These are phyloP conservation scores for Sminthopsis crassicaudata DNA, from an alignment of 2,113 vertebrate genomes.

Conservation along the genomic window DNA sequence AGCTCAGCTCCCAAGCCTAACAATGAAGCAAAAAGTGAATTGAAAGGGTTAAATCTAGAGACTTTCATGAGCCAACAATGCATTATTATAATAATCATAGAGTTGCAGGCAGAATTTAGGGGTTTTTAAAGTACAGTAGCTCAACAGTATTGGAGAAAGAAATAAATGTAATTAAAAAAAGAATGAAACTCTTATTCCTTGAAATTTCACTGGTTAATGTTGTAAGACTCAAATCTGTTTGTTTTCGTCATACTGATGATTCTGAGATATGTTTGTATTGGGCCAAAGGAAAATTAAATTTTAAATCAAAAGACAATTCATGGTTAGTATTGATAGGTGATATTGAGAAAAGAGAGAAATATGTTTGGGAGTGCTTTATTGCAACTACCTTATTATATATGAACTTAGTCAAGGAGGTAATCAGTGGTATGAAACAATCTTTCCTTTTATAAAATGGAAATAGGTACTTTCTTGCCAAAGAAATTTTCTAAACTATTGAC, in stretches of 20 bases:
- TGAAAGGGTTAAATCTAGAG: background rate
- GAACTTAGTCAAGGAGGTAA: background rate
- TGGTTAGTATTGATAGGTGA: background rate
- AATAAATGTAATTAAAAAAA: background rate
- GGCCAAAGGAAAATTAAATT: background rate
- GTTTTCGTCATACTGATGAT: background rate
- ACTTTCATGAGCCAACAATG: background rate
- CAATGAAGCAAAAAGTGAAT: background rate
- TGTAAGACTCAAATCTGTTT: background rate
- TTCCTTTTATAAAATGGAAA: background rate
- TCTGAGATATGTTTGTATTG: background rate
- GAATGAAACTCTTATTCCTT: background rate
- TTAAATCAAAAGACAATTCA: background rate
- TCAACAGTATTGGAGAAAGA: background rate
- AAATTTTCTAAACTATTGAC: background rate
- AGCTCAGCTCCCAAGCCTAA: background rate
- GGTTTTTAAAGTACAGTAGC: background rate
- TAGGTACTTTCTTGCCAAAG: background rate
- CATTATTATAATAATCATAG: fast-evolving
- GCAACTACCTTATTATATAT: background rate
- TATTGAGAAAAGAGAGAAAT: background rate
- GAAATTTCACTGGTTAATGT: background rate
- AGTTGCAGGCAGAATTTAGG: background rate
- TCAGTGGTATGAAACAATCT: background rate
- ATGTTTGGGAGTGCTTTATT: background rate